These are phyloP conservation scores for Mesocentrotus franciscanus DNA, from an alignment of 53 echinoderm and acorn worm genomes.

Conservation along the genomic window DNA sequence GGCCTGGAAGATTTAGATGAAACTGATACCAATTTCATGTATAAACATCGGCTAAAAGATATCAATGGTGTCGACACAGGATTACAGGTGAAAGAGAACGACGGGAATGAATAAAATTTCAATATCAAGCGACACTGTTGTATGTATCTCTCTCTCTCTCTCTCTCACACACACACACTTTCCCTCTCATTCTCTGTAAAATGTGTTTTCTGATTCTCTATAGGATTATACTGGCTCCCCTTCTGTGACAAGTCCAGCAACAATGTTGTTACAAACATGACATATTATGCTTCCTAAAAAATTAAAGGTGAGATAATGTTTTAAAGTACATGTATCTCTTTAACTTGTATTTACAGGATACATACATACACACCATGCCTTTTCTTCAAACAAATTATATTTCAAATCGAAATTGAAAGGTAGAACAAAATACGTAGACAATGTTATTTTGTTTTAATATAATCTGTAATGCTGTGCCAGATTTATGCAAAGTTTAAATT, in stretches of 20 bases:
- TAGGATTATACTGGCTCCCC: background rate
- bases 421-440: too few relatives aligned
- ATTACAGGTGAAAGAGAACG: constrained; percentile 44
- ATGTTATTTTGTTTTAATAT: too few relatives aligned
- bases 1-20: constrained; percentile 17
- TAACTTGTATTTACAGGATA: too few relatives aligned
- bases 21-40: constrained; percentile 65
- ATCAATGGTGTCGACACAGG: constrained; percentile 48
- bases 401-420: too few relatives aligned
- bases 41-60: constrained; percentile 61
- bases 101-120: constrained; percentile 11
- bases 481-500: too few relatives aligned
- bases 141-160: background rate
- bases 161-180: background rate
- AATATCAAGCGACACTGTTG: background rate
- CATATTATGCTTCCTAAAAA: background rate
- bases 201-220: background rate
- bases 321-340: too few relatives aligned
- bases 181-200: background rate
- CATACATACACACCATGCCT: too few relatives aligned
- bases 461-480: too few relatives aligned
- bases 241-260: background rate
- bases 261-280: background rate
- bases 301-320: too few relatives aligned
- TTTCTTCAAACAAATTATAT: too few relatives aligned